Conservation (phyloP, 2,113 vertebrate genomes). For the Fulica atra region DNA sequence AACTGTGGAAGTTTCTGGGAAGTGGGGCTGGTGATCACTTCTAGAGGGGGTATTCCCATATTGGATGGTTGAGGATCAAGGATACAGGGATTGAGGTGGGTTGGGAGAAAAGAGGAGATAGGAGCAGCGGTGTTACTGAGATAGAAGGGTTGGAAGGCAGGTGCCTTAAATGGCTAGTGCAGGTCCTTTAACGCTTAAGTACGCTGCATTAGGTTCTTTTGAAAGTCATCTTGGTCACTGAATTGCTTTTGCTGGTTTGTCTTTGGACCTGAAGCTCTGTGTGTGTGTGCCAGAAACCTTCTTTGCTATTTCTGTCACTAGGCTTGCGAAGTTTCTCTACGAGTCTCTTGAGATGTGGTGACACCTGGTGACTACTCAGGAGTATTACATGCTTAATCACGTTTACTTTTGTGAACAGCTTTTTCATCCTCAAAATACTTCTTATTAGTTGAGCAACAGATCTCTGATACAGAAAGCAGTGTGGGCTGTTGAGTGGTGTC, state of each 20-base stretch:
- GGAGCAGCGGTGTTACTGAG: neutral
- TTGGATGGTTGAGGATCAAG: neutral
- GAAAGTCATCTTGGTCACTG: neutral
- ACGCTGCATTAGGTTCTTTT: neutral
- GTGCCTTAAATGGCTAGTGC: neutral
- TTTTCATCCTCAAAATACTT: neutral
- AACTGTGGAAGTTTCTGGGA: neutral
- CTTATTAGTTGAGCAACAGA: neutral
- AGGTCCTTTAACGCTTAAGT: neutral
- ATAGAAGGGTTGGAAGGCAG: neutral
- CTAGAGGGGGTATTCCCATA: neutral
- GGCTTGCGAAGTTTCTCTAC: neutral
- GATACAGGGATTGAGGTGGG: neutral
- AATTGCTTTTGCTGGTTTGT: neutral
- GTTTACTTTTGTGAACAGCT: neutral
- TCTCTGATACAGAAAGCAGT: neutral
- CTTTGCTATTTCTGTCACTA: neutral
- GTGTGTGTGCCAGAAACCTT: neutral
- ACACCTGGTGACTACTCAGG: neutral
- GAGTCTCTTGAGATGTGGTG: neutral
- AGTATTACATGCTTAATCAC: neutral
- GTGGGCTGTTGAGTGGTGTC: neutral
- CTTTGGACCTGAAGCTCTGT: neutral
- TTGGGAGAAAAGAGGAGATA: neutral
- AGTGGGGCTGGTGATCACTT: neutral